Conservation (phyloP, 1,140 invertebrate species). For the Physella acuta region DNA sequence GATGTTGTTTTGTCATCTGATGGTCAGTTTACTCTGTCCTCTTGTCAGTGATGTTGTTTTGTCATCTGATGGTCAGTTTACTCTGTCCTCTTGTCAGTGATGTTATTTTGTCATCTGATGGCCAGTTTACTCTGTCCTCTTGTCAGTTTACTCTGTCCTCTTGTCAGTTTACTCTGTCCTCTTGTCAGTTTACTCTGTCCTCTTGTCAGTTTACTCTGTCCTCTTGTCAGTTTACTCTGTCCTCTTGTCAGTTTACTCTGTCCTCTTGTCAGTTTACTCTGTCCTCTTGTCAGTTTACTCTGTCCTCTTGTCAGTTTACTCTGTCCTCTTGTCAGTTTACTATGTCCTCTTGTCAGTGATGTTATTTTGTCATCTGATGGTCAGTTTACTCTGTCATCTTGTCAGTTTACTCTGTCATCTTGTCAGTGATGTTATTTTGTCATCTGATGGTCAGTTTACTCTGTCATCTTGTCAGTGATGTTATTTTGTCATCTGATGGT, state of each 20-base stretch:
- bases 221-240: slow-evolving; percentile 97
- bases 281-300: slow-evolving; percentile 97
- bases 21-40: slow-evolving; percentile 98
- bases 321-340: slow-evolving; percentile 97
- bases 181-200: slow-evolving; percentile 97
- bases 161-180: slow-evolving; percentile 98
- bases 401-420: no score
- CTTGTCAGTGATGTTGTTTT: slow-evolving; percentile 96
- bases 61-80: slow-evolving; percentile 98
- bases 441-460: slow-evolving; percentile 98
- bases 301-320: slow-evolving; percentile 98
- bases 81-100: slow-evolving; percentile 95
- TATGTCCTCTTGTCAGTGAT: no score
- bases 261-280: slow-evolving; percentile 98
- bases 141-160: slow-evolving; percentile 98
- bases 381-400: slow-evolving; percentile 97
- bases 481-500: slow-evolving; percentile 97
- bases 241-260: slow-evolving; percentile 97
- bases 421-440: slow-evolving; percentile 95
- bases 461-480: slow-evolving; percentile 95
- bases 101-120: slow-evolving; percentile 97
- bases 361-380: slow-evolving; percentile 98
- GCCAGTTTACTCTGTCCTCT: slow-evolving; percentile 97
- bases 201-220: slow-evolving; percentile 99
- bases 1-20: slow-evolving; percentile 98